A percentile compares a stretch with the other conserved stretches of the same genome.
Evolutionary conservation across 2,888 invertebrate species (phyloP).

Genomic region (Erynnis tages): DNA sequence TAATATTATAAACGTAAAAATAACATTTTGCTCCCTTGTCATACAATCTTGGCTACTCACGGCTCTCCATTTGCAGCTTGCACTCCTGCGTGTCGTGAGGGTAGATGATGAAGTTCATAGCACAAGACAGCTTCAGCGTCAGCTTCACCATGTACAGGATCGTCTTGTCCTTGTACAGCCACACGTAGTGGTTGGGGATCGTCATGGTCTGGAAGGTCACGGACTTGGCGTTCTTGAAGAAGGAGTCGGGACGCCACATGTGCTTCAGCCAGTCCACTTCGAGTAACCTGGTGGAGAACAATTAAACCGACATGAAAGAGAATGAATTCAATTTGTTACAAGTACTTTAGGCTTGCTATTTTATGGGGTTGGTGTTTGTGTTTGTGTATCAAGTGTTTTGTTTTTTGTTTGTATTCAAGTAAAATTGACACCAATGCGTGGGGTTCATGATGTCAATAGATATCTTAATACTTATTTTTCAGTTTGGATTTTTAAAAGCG

Average conservation of each 20-base stretch:
- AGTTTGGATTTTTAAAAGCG: no score
- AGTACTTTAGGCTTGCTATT: no score
- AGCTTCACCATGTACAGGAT: slow-evolving; percentile 89
- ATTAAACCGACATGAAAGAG: no score
- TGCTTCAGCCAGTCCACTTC: slow-evolving; percentile 95
- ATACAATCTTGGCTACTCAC: slow-evolving; percentile 85
- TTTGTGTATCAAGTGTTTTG: no score
- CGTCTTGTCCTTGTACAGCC: slow-evolving; percentile 87
- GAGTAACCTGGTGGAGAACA: slow-evolving; percentile 82
- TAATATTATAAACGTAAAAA: no score
- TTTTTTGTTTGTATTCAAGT: no score
- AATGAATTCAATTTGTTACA: no score
- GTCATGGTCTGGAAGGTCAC: slow-evolving; percentile 98
- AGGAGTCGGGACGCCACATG: slow-evolving; percentile 97
- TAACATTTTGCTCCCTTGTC: no score
- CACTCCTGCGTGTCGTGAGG: slow-evolving; percentile 97
- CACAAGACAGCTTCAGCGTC: slow-evolving; percentile 93
- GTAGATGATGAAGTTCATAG: slow-evolving; percentile 97
- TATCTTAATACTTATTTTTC: no score
- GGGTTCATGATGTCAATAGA: no score
- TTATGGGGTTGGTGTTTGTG: no score
- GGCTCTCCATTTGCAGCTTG: slow-evolving; percentile 95
- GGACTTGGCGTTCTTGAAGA: slow-evolving; percentile 96
- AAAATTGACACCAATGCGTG: no score
- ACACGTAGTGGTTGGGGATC: slow-evolving; percentile 95